These are phyloP conservation scores for Ptyas mucosa DNA, from an alignment of 2,113 vertebrate species.

Conservation along the genomic window DNA sequence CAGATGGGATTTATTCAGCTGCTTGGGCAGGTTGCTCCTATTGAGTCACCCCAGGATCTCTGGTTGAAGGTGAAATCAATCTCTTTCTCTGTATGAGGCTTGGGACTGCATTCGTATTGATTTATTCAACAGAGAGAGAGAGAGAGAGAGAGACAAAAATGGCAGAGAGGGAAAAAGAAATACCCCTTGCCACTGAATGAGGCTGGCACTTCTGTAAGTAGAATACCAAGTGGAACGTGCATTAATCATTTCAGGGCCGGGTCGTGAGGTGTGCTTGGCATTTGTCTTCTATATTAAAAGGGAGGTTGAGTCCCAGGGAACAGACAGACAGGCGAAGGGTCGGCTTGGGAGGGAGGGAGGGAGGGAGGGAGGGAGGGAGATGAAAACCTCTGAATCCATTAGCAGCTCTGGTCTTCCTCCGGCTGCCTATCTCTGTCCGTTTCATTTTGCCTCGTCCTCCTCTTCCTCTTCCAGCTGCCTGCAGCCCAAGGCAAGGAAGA, in stretches of 20 bases:
- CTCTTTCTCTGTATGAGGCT: conserved; percentile 3
- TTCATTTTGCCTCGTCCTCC: background rate
- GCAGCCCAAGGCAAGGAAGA: background rate
- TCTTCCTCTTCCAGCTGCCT: background rate
- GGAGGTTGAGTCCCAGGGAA: background rate
- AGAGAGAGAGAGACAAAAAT: background rate
- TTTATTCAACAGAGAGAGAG: background rate
- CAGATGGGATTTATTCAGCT: background rate
- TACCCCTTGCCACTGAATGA: background rate
- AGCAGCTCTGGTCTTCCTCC: background rate
- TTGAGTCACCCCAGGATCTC: background rate
- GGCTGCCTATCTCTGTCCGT: background rate
- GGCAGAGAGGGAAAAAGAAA: background rate
- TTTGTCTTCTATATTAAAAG: background rate
- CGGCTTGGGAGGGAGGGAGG: too few relatives aligned
- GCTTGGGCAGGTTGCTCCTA: background rate
- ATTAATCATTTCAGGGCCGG: background rate
- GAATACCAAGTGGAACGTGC: conserved; percentile 13
- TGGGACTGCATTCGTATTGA: conserved; percentile 7
- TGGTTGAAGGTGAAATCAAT: conserved; percentile 18
- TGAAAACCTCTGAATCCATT: background rate
- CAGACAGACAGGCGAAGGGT: background rate
- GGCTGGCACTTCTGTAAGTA: background rate
- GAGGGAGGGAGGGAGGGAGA: background rate
- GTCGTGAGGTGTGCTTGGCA: background rate